Conservation (phyloP, 2,113 vertebrate genomes). For the Theropithecus gelada region DNA sequence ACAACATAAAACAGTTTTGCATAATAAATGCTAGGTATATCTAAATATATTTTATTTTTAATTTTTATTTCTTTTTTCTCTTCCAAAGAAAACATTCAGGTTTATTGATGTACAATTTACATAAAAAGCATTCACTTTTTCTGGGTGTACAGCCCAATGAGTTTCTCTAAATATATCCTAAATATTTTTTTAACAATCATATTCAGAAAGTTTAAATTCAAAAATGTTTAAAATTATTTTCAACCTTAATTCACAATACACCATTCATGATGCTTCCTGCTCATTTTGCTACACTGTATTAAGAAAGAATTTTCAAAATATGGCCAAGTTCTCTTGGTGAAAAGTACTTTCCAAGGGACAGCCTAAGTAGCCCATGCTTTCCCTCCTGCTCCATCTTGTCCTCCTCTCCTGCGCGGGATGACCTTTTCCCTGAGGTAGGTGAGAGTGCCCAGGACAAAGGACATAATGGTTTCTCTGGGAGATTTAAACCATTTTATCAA, state of each 20-base stretch:
- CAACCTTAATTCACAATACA: neutral
- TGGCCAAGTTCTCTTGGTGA: neutral
- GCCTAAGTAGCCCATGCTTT: neutral
- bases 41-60: neutral
- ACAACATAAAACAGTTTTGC: neutral
- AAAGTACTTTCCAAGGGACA: neutral
- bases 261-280: neutral
- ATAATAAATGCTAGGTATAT: neutral
- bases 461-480: conserved; percentile 51
- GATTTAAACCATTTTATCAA: conserved; percentile 17
- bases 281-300: neutral
- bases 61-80: too few relatives aligned
- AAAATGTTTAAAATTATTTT: neutral
- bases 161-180: too few relatives aligned
- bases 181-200: neutral
- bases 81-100: too few relatives aligned
- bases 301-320: neutral
- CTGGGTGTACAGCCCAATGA: too few relatives aligned
- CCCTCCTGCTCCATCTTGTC: fast-evolving
- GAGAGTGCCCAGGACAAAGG: conserved; percentile 14
- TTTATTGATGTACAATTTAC: too few relatives aligned
- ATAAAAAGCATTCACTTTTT: too few relatives aligned
- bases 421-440: neutral
- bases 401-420: neutral
- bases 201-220: conserved; percentile 1